Base-by-base conservation (phyloP, 2,888 invertebrate genomes). In the Latrodectus hesperus region DNA sequence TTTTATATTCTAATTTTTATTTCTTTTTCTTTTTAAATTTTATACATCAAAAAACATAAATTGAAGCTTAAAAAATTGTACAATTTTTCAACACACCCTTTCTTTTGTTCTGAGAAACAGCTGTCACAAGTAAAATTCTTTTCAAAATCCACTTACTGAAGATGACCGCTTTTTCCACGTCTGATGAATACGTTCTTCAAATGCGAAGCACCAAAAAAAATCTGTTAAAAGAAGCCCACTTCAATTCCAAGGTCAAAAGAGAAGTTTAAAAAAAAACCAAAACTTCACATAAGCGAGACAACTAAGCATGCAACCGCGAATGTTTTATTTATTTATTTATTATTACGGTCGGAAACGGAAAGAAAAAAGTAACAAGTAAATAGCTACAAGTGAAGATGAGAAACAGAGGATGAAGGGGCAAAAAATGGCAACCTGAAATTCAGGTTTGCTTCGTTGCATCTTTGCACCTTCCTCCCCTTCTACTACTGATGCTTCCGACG, bases 361-460 rank as follows among this genome's bases (percentile, higher is more conserved):
- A 14, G 51, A 12, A 77, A 67, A 77, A 71, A 75, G 55, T 26
- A 60, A 67, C 65, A 65, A 76, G 17, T 60, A 60, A 60, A 65
- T 65, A 65, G 12, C 55, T 51, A 77, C 65, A 67, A 71, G 76
- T 77, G 76, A 65, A 49, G n/a, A 60, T 60, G 60, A 55, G n/a
- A 38, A 38, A 64, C 60, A 38, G 9, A 55, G 60, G 64, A 53
- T 49, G 53, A 73, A 0, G 51, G n/a, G 49, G 68, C 12, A 78
- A 70, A 78, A 78, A 70, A 78, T 14, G 4, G 16, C 70, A 70
- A 78, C 78, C 67, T 52, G 78, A 78, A 78, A 55, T 78, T 78
- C 78, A 51, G 78, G 78, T 78, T 78, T 78, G 78, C 78, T 26
- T 26, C 78, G 22, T 55, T 51, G n/a, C 77, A n/a, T 22, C 78